phyloP scores from a whole-genome alignment of 2,888 invertebrate species.

The Archips crataeganus region DNA sequence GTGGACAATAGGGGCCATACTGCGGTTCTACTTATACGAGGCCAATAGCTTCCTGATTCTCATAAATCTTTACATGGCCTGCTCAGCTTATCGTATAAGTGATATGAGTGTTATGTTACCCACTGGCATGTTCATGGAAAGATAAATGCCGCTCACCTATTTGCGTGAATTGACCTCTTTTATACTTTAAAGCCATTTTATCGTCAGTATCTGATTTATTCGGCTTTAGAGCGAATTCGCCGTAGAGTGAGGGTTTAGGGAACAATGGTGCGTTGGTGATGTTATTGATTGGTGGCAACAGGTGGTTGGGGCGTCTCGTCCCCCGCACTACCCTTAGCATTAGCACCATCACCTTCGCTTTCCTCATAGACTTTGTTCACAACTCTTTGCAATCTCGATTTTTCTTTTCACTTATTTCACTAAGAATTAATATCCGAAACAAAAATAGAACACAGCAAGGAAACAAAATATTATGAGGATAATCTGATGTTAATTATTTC shows the following conservation, averaged over 20 bases:
- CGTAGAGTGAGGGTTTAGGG: constrained; percentile 56
- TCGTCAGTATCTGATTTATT: constrained; percentile 48
- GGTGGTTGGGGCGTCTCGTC: constrained; percentile 76
- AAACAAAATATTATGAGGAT: neutral
- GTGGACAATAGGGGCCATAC: constrained; percentile 38
- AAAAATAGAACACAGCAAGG: neutral
- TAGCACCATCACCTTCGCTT: constrained; percentile 65
- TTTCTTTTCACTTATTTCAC: constrained; percentile 11
- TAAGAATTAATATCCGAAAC: neutral
- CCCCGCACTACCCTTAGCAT: constrained; percentile 58
- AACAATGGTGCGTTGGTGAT: constrained; percentile 75
- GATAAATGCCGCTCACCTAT: neutral
- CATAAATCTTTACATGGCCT: constrained; percentile 23
- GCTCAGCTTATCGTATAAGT: constrained; percentile 14
- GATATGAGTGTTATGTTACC: constrained; percentile 6
- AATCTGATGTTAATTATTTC: neutral
- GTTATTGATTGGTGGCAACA: constrained; percentile 83
- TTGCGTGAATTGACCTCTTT: constrained; percentile 41
- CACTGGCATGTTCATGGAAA: neutral
- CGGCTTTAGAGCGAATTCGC: constrained; percentile 55
- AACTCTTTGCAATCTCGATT: constrained; percentile 45
- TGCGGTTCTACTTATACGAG: constrained; percentile 19
- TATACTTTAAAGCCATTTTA: constrained; percentile 45
- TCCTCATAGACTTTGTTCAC: constrained; percentile 59
- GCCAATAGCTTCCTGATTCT: constrained; percentile 9